Evolutionary conservation across 2,113 vertebrate species (phyloP).

Genomic region (Laticauda laticaudata): DNA sequence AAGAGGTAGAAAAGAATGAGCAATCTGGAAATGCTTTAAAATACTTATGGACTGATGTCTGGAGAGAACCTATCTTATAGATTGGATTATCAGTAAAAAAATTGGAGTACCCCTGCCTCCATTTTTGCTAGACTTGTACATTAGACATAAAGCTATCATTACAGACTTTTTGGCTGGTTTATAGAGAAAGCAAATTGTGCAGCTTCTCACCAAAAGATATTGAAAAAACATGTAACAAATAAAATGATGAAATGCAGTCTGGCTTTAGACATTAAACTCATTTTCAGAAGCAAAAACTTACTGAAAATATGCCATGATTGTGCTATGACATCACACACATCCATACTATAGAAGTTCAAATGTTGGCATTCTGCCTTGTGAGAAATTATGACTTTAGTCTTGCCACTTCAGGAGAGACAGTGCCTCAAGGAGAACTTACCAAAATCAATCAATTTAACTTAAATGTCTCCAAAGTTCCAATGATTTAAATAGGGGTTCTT

Average conservation of each 20-base stretch:
- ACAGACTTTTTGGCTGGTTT: background rate
- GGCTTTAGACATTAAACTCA: background rate
- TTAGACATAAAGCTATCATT: background rate
- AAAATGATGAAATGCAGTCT: background rate
- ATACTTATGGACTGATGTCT: background rate
- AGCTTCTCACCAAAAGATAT: background rate
- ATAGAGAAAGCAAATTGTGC: background rate
- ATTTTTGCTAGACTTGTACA: background rate
- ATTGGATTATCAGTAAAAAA: background rate
- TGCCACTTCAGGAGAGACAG: background rate
- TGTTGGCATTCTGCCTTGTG: background rate
- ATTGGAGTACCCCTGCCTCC: background rate
- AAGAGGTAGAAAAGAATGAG: background rate
- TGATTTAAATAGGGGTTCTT: background rate
- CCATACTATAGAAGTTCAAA: background rate
- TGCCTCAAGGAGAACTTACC: background rate
- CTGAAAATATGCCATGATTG: background rate
- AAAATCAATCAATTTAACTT: background rate
- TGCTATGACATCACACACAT: background rate
- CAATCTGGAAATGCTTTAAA: background rate
- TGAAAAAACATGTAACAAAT: background rate
- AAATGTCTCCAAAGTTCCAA: background rate
- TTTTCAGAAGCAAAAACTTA: background rate
- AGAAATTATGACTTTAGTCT: background rate
- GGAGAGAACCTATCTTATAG: background rate